Evolutionary conservation across 2,797 vertebrate genomes (phyloP), one percentile per base, ranked within the genome.

Genomic region (Rhincodon typus): DNA sequence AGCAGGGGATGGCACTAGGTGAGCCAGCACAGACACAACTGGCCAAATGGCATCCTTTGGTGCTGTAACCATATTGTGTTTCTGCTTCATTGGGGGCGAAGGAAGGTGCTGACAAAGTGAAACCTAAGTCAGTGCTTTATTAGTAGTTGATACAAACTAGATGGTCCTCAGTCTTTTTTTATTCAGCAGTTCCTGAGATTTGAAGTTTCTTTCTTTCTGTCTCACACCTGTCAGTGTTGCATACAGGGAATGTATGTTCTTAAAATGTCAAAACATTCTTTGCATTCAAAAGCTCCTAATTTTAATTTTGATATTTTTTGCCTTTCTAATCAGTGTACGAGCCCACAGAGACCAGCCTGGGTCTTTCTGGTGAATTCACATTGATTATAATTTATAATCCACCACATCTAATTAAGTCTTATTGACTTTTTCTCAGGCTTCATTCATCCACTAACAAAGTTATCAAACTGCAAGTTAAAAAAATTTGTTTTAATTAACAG

Each of bases 291-390:
- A 93, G 90, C 67, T 38, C 25, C 66, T 93, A n/a, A 67, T 67
- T 67, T 93, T 67, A n/a, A 91, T 91, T 62, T 67, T 67, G 57
- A n/a, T 91, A 67, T 67, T 93, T 93, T 57, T 67, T 8, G 7
- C 88, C 88, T 88, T 34, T 34, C 88, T 91, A 91, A 91, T 91
- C 88, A 91, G 88, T n/a, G 30, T 38, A 62, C 1, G 0, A 91
- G 88, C 57, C 57, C 38, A 34, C 57, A 91, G 53, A 69, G 62
- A 93, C 38, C 62, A 93, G 6, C 23, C 34, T 0, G 21, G 19
- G n/a, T 67, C 90, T 67, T 67, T 93, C n/a, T 67, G 90, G 67
- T 93, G 90, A 93, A 93, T 93, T 93, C 90, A 93, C 34, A 93
- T 69, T 93, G 90, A 93, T 93, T 93, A 93, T 5, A 93, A 91